These are phyloP conservation scores for Spinus olivaceus DNA, from an alignment of 2,797 vertebrate species.

Conservation along the genomic window DNA sequence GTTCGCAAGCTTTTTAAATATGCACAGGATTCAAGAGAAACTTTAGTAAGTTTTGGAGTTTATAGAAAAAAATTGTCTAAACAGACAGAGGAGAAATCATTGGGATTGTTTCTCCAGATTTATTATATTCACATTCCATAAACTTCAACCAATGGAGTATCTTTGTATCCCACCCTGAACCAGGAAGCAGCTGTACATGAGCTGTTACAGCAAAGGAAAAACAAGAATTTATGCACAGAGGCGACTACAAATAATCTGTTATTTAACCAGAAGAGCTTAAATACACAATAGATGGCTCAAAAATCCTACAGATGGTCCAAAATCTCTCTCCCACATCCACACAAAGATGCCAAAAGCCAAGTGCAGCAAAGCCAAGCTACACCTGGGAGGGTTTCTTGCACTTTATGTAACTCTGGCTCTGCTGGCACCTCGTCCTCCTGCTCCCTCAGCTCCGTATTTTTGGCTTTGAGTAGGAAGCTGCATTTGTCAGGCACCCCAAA, in stretches of 20 bases:
- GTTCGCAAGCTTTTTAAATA: neutral
- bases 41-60: neutral
- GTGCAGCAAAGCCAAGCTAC: neutral
- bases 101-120: neutral
- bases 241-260: neutral
- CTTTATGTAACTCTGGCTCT: conserved; percentile 28
- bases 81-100: neutral
- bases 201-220: neutral
- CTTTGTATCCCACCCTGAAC: neutral
- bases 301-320: neutral
- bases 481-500: conserved; percentile 66
- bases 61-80: neutral
- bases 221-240: neutral
- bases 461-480: conserved; percentile 67
- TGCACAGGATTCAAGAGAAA: neutral
- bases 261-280: neutral
- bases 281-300: neutral
- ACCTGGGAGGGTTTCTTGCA: neutral
- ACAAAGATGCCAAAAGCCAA: neutral
- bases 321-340: neutral
- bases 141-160: neutral
- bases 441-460: conserved; percentile 62
- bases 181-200: fast-evolving
- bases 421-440: neutral
- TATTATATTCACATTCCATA: neutral